Base-by-base conservation (phyloP, 2,113 vertebrate species). In the Coptodon bakossiorum region DNA sequence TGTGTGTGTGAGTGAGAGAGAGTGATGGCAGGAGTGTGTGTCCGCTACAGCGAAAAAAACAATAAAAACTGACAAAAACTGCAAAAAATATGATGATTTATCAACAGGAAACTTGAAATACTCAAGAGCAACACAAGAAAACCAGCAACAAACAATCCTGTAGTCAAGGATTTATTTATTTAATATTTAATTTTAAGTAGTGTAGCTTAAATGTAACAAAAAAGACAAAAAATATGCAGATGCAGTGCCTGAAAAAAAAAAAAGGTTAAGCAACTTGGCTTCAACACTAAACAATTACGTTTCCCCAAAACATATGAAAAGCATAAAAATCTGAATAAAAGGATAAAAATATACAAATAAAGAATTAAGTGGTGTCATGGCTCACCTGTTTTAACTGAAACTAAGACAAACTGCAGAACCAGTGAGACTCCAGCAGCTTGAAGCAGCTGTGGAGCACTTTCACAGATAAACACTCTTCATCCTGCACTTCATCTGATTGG, bases 391-490 rank as follows among this genome's bases (percentile, higher is more conserved):
- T 29, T 82, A 87, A 89, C 34, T 11, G 80, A 85, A 90, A 86
- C 85, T 34, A 68, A 80, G 27, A 83, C 5, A 45, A 85, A 79
- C 12, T 56, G 81, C 86, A 73, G 76, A 85, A 45, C 86, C 90
- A 71, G 92, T 91, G 92, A 94, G 89, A 87, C 91, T 83, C 92
- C 83, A 84, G 88, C 73, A 83, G 83, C 50, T 12, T 50, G 19
- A 24, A 31, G 12, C 7, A 34, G 82, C 73, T 48, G 40, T 27
- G 4, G 24, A 86, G 38, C 24, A 5, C 38, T n/a, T 22, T 80
- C 17, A 80, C 7, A 19, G 40, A 50, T 22, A 54, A 14, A 50
- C 45, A 13, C 0, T 19, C 8, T 40, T 0, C 0, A 17, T 34
- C 40, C 71, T 80, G 9, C 1, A 63, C 38, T n/a, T 84, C 2